Base-by-base conservation (phyloP, 1,140 invertebrate genomes). In the Apis florea region DNA sequence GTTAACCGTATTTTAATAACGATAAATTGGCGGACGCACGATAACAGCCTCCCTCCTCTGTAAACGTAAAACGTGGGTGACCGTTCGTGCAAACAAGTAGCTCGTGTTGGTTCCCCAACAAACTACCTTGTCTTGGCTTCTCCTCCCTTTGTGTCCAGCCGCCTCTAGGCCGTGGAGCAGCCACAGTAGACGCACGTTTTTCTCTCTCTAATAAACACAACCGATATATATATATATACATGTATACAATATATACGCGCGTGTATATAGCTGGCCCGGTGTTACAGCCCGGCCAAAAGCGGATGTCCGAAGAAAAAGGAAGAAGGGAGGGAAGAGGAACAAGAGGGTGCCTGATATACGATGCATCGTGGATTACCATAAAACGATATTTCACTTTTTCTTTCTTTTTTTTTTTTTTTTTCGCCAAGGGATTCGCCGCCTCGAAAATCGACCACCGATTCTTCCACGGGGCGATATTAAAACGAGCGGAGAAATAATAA, bases 51-150 rank as follows among this genome's bases (percentile, higher is more conserved):
- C 61, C 17, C 70, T 67, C 67, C 68, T 72, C 69, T 87, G 85
- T 86, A 86, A 83, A 86, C 81, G 69, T 76, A 68, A 40, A 40
- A 68, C 61, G 83, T 70, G 77, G 82, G 64, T 75, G 85, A 87
- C 85, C 83, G 66, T 87, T 71, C 84, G 85, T 87, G 86, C 85
- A 87, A 87, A 87, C 85, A 87, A 87, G 86, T 87, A 87, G 86
- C 86, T 84, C 82, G 86, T 87, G 82, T 87, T 87, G 85, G 86
- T 87, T 82, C 85, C 74, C 83, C 82, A 84, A 87, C 86, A 87
- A 87, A 87, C 86, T 84, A 84, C 86, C 86, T 87, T 84, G 85
- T 87, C 82, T 83, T 77, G 72, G 70, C 70, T 71, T 31, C 69
- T 77, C 61, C 81, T 77, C 61, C 81, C 86, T 87, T 87, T 87